Evolutionary conservation across 1,140 invertebrate genomes (phyloP), one percentile per base, ranked within the genome.

Genomic region (Brachionus manjavacas): DNA sequence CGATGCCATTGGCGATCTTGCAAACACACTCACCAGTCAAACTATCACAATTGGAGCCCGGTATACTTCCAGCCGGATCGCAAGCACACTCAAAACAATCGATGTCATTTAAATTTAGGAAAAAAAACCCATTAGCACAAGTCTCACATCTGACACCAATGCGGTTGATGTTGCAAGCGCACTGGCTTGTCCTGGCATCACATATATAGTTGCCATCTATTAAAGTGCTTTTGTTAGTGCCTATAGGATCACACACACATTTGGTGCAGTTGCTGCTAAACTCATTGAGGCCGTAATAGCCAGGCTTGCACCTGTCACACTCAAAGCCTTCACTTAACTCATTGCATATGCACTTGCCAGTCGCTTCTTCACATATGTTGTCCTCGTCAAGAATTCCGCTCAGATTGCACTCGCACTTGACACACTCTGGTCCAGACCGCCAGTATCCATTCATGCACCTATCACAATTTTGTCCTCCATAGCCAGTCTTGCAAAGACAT

Each of bases 161-260:
- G 39, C 99, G 96, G 88, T 98, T 96, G 2, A 93, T 91, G 88
- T 99, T 99, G 89, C 97, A 99, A 16, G 93, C 92, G 90, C 97
- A 99, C 86, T 92, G 92, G 70, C 97, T 7, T 96, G 96, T 0
- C 91, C 91, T 35, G 91, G 90, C 64, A 28, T 74, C 28, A 76
- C 55, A 70, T n/a, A 74, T 74, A 41, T 55, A 84, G 28, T 41
- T 72, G 3, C 60, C 83, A 66, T 74, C 25, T 1, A 55, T 8
- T 12, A 68, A 49, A n/a, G 46, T 35, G 12, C 16, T 41, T 43
- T 74, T 35, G 16, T 76, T 31, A 43, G 60, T 84, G 88, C 87
- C 85, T 85, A 86, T 85, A 0, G 86, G 85, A 85, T 89, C 88
- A 87, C 89, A 90, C 11, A 87, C 81, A 87, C 89, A 92, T 92